Conservation (phyloP, 2,888 invertebrate genomes). For the Amphipoea lucens region DNA sequence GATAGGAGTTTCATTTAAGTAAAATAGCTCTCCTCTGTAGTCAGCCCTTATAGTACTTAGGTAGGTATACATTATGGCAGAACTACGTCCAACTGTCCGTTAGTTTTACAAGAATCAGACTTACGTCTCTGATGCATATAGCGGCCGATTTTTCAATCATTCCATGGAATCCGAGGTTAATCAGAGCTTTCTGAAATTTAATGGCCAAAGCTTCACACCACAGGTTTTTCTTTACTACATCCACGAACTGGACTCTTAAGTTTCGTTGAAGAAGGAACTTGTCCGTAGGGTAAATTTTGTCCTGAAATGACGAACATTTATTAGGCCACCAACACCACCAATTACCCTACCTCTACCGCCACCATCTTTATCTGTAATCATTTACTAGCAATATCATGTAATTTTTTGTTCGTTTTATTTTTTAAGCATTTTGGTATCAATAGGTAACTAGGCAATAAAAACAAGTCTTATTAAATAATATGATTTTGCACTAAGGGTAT, state of each 20-base stretch:
- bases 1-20: too few relatives aligned
- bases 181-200: slow-evolving; percentile 78
- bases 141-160: slow-evolving; percentile 66
- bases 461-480: not conserved
- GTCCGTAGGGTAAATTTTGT: slow-evolving; percentile 76
- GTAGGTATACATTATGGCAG: not conserved
- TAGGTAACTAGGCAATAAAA: not conserved
- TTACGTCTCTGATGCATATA: slow-evolving; percentile 83
- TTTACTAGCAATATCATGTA: not conserved
- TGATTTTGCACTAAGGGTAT: too few relatives aligned
- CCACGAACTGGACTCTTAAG: slow-evolving; percentile 80
- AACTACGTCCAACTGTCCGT: not conserved
- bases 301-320: slow-evolving; percentile 71
- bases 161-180: slow-evolving; percentile 76
- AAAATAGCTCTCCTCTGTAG: too few relatives aligned
- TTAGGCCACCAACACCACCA: not conserved
- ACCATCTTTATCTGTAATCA: not conserved
- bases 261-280: slow-evolving; percentile 82
- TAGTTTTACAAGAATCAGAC: slow-evolving; percentile 38
- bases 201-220: slow-evolving; percentile 81
- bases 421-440: not conserved
- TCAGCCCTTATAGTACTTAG: too few relatives aligned
- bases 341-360: not conserved
- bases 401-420: not conserved
- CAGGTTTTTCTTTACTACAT: slow-evolving; percentile 77